Percentiles rank a stretch among this genome's conserved stretches.
These are phyloP conservation scores for Synergus japonicus DNA, from an alignment of 2,888 invertebrate genomes.

Conservation along the genomic window DNA sequence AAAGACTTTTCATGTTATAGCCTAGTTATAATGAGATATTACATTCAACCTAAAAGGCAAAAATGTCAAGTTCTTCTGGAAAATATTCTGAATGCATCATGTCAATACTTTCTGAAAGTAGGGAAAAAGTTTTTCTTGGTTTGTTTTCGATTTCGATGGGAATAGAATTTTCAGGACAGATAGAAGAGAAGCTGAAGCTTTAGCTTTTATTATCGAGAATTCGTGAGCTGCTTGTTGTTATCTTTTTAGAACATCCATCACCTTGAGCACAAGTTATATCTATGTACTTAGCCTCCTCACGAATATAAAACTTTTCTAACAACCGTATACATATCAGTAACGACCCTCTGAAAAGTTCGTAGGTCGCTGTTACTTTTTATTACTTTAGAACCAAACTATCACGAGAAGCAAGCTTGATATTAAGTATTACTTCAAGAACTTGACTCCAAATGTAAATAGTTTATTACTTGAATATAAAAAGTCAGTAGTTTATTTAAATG, in stretches of 20 bases:
- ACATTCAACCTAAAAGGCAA: not conserved
- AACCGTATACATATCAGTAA: slow-evolving; percentile 18
- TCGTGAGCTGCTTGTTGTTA: slow-evolving; percentile 30
- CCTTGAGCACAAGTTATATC: slow-evolving; percentile 21
- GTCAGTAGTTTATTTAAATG: not conserved
- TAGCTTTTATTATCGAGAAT: slow-evolving; percentile 13
- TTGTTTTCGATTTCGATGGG: not conserved
- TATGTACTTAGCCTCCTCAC: slow-evolving; percentile 2
- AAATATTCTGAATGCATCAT: slow-evolving; percentile 8
- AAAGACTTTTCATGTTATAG: no score
- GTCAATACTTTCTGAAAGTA: not conserved
- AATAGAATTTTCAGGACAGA: slow-evolving; percentile 5
- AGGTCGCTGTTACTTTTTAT: slow-evolving; percentile 7
- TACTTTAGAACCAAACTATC: not conserved
- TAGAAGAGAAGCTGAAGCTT: not conserved
- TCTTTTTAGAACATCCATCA: slow-evolving; percentile 13
- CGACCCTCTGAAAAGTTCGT: slow-evolving; percentile 16
- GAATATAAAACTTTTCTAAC: slow-evolving; percentile 21
- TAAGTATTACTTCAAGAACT: not conserved
- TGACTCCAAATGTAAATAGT: no score
- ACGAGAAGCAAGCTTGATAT: not conserved
- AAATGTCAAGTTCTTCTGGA: not conserved
- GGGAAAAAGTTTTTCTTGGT: not conserved
- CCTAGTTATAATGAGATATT: not conserved
- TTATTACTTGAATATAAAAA: not conserved